phyloP scores from a whole-genome alignment of 1,140 invertebrate species.

The Dendroctonus valens region DNA sequence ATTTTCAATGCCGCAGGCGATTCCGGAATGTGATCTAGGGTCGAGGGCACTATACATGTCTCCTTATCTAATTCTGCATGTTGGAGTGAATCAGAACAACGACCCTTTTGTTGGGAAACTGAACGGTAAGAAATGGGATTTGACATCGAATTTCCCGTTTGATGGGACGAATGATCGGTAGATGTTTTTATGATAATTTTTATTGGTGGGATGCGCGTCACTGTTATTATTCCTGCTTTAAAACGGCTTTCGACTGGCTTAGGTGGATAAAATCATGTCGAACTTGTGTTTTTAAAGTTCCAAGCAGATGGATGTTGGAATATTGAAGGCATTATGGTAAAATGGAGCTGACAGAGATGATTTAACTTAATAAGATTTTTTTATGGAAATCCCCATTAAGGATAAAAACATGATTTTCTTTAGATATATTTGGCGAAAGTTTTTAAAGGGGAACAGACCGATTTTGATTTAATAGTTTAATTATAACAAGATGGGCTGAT shows the following conservation, averaged over 20 bases:
- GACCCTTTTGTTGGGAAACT: conserved; percentile 3
- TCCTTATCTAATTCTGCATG: too few relatives aligned
- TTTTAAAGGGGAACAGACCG: too few relatives aligned
- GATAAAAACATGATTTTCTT: too few relatives aligned
- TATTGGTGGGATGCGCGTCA: neutral
- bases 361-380: too few relatives aligned
- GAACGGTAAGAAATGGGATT: conserved; percentile 12
- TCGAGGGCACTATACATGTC: neutral
- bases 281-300: neutral
- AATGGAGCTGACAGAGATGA: too few relatives aligned
- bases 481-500: too few relatives aligned
- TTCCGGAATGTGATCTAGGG: conserved; percentile 11
- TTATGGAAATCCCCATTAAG: too few relatives aligned
- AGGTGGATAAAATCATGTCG: neutral
- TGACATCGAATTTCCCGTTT: conserved; percentile 15
- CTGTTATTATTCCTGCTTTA: conserved; percentile 1
- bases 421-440: too few relatives aligned
- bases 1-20: conserved; percentile 16
- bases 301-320: too few relatives aligned
- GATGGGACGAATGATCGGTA: conserved; percentile 4
- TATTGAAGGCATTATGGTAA: too few relatives aligned
- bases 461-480: too few relatives aligned
- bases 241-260: neutral
- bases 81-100: neutral
- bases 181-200: neutral